phyloP scores from a whole-genome alignment of 2,888 invertebrate species.

The Dusona sp. region DNA sequence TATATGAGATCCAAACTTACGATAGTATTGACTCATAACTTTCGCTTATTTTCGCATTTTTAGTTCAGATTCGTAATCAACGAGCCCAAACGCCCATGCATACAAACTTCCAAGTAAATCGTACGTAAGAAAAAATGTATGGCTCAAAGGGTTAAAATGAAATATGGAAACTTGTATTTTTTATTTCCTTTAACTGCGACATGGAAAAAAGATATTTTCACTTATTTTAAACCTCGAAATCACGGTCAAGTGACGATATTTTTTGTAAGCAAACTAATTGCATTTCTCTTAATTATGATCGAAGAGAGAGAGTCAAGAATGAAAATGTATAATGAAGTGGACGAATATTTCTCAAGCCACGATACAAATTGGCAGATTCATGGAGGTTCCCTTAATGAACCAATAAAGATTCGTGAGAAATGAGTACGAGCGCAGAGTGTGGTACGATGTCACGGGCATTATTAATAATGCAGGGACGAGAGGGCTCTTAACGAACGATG shows the following conservation, averaged over 20 bases:
- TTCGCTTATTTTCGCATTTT: too few species aligned
- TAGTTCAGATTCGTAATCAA: too few species aligned
- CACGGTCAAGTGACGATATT: background rate
- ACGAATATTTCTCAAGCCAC: constrained; percentile 27
- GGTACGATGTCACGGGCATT: constrained; percentile 71
- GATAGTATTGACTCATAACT: too few species aligned
- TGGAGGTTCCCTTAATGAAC: constrained; percentile 60
- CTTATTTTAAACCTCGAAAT: background rate
- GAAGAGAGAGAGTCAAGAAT: background rate
- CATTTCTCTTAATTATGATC: background rate
- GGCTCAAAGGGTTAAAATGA: too few species aligned
- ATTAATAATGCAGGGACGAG: constrained; percentile 79
- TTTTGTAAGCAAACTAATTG: background rate
- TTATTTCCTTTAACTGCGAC: too few species aligned
- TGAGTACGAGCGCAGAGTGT: constrained; percentile 30
- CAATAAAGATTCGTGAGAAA: constrained; percentile 60
- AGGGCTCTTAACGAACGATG: constrained; percentile 52
- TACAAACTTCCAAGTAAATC: too few species aligned
- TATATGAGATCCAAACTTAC: too few species aligned
- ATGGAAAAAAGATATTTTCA: background rate
- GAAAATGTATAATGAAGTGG: constrained; percentile 14
- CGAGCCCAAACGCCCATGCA: too few species aligned
- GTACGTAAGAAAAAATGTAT: too few species aligned
- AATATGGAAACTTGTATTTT: too few species aligned
- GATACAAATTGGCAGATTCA: constrained; percentile 63